Base-by-base conservation (phyloP, 1,140 invertebrate species). In the Conus ventricosus region DNA sequence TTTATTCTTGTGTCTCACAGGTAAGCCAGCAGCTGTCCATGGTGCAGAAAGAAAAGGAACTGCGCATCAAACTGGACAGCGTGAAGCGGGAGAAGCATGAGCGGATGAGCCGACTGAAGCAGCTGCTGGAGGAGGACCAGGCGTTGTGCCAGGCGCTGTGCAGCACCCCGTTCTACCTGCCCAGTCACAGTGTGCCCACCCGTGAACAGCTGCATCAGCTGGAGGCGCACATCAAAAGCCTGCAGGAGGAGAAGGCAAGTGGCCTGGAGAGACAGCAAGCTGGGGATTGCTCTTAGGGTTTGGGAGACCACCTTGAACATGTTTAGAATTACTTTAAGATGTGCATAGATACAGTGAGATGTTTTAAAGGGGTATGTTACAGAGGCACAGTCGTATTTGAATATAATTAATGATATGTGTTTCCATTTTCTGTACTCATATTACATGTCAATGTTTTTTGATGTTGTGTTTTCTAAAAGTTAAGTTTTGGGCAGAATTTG, bases 121-220 rank as follows among this genome's bases (percentile, higher is more conserved):
- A 88, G 13, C 88, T 94, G 17, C 90, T 91, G n/a, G 89, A 90
- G 8, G 81, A 91, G 75, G 94, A 94, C 81, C 92, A 94, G 84
- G 25, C 90, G 17, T 88, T 94, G 53, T 94, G 94, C 91, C 92
- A 94, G 51, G 60, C 90, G 3, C 89, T 94, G 88, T 92, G 91
- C 87, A 89, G 82, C 17, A 94, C 92, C 51, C 93, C 94, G 0
- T 94, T 92, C 82, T 94, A 94, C 87, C 91, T 94, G n/a, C 93
- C 94, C 5, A 90, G 91, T 27, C 93, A 93, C n/a, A 88, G 88
- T n/a, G 92, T 92, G 5, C 94, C 94, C 11, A 91, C 84, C 51
- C 57, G 85, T 17, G 90, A 92, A 25, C 93, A 94, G 89, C 87
- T 94, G 27, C 87, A 92, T 13, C 91, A 92, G 54, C 84, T 94